phyloP scores from a whole-genome alignment of 2,113 vertebrate genomes.

The Archilochus colubris region DNA sequence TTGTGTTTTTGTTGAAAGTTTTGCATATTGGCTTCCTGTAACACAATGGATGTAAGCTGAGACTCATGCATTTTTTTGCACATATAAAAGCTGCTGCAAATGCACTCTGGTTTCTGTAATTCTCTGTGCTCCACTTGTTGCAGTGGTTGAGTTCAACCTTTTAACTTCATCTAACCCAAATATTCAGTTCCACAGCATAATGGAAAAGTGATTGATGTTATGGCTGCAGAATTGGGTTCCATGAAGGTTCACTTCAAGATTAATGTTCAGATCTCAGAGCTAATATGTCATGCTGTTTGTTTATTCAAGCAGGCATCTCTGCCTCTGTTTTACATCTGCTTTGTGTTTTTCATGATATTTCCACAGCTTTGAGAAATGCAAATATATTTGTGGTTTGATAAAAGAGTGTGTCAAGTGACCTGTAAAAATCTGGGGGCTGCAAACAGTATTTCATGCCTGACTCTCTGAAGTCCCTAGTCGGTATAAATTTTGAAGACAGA shows the following conservation, averaged over 20 bases:
- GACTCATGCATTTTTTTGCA: accelerated
- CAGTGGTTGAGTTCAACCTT: neutral
- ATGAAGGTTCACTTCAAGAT: neutral
- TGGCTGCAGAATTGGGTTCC: neutral
- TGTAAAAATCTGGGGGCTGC: neutral
- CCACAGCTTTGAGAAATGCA: slow-evolving; percentile 26
- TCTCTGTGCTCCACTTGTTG: neutral
- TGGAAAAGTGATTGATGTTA: slow-evolving; percentile 19
- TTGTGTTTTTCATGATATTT: slow-evolving; percentile 26
- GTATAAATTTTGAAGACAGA: slow-evolving; percentile 16
- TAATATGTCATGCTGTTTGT: neutral
- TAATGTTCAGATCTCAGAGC: neutral
- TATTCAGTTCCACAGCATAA: neutral
- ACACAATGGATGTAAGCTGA: neutral
- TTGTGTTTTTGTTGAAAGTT: neutral
- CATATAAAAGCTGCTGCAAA: accelerated
- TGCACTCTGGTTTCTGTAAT: neutral
- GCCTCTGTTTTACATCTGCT: slow-evolving; percentile 8
- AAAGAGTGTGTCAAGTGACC: neutral
- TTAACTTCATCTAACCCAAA: neutral
- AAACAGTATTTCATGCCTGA: neutral
- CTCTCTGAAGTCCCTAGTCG: neutral
- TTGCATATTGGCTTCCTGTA: neutral
- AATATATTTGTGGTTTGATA: neutral
- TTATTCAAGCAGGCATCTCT: slow-evolving; percentile 2